Conservation (phyloP, 37 sponge, comb jelly and placozoan genomes). For the Amphimedon queenslandica region DNA sequence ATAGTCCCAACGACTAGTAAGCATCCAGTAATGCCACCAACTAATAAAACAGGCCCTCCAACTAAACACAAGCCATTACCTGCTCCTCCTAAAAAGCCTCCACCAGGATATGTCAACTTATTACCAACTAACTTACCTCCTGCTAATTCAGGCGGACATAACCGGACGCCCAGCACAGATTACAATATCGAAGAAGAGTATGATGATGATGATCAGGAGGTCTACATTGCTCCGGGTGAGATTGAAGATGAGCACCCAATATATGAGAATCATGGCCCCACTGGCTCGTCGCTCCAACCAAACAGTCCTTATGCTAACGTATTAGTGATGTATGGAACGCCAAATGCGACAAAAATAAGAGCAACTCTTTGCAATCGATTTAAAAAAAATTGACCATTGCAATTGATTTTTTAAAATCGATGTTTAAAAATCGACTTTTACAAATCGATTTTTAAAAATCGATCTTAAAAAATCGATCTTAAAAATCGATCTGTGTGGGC, state of each 20-base stretch:
- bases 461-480: too few relatives aligned
- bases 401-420: too few relatives aligned
- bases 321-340: too few relatives aligned
- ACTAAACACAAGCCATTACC: background rate
- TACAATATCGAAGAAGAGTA: background rate
- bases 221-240: background rate
- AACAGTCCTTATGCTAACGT: background rate
- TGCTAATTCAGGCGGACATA: background rate
- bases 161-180: background rate
- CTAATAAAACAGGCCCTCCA: background rate
- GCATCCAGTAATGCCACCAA: background rate
- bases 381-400: too few relatives aligned
- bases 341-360: too few relatives aligned
- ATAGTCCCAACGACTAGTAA: background rate
- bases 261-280: background rate
- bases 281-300: background rate
- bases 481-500: too few relatives aligned
- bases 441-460: too few relatives aligned
- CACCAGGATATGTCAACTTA: background rate
- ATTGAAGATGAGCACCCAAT: background rate
- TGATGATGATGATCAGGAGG: slow-evolving; percentile 5
- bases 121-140: background rate
- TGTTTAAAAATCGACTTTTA: too few relatives aligned
- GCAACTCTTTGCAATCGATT: too few relatives aligned
- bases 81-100: too few relatives aligned